Base-by-base conservation (phyloP, 2,888 invertebrate genomes). In the Imbricaverruca yamaguchii region DNA sequence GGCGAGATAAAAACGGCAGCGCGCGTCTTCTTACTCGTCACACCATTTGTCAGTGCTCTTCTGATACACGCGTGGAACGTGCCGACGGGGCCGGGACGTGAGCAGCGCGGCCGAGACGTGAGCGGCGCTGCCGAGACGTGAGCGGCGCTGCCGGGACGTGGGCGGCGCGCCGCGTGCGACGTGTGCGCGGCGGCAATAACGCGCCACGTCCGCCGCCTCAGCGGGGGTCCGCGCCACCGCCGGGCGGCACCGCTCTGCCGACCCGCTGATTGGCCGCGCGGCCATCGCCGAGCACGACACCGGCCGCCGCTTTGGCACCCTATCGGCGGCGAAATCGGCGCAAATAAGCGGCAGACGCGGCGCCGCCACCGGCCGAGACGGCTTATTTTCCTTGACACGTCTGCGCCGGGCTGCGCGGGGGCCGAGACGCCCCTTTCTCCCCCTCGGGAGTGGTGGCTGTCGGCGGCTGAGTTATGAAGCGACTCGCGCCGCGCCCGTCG, bases 301-400 rank as follows among this genome's bases (percentile, higher is more conserved):
- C 39, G 39, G 39, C 39, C 39, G 39, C 39, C 39, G 39, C 39
- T 39, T 39, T 39, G 6, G 9, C 39, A 12, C 15, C 12, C 9
- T 69, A 69, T 69, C 69, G 4, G 15, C 8, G 69, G 13, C 25
- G 69, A 69, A 12, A 69, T 69, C 69, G 39, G 69, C 69, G 69
- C 69, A 69, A 69, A 25, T 69, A 69, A 15, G 12, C 39, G 12
- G 13, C 3, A 15, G 39, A 13, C 63, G 2, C 15, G 21, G n/a
- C 13, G 25, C 39, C 69, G 69, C 23, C 69, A 69, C 69, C 69
- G 69, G 65, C 39, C 39, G 69, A 69, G 69, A 69, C 6, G 69
- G 69, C 69, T 69, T 69, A 15, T 61, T 69, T 69, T 69, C 39
- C 69, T 39, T 39, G 69, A 23, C 39, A 23, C 69, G 69, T 69